Base-by-base conservation (phyloP, 2,888 invertebrate genomes). In the Lumbricus terrestris region DNA sequence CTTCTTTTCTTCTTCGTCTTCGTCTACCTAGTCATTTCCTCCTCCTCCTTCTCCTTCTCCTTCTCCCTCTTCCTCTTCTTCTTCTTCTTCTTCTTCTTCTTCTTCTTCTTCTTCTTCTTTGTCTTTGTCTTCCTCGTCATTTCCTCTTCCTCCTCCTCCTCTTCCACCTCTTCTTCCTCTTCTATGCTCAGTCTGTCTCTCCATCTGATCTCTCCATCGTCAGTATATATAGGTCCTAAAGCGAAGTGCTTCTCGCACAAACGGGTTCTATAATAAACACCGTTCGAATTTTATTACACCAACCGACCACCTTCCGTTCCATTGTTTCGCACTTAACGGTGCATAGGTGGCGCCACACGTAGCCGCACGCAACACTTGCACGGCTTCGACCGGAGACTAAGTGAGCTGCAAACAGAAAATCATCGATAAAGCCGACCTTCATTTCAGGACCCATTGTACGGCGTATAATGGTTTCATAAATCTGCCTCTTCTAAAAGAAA, bases 11-110 rank as follows among this genome's bases (percentile, higher is more conserved):
- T 54, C 54, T 29, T 29, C 29, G 3, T 54, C 54, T 54, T 29
- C 29, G 6, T 54, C 54, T 94, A 94, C 93, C 91, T 93, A 85
- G 2, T 23, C 85, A 23, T 6, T 33, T 2, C 34, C 33, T 85
- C 85, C 33, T 20, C 85, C 85, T 1, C 85, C 33, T 33, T 34
- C 33, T 33, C 33, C 33, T 85, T 34, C 85, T 85, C 85, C 33
- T 85, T 13, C 33, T 85, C 85, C 20, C 29, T 23, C 85, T 83
- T n/a, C 85, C 29, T n/a, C 29, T 83, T n/a, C 85, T 83, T n/a
- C 20, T 83, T n/a, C 29, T 83, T 23, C 20, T 83, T n/a, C 85
- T 13, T n/a, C 20, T 83, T n/a, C 29, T 83, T n/a, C 2, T 83
- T n/a, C 29, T 83, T 23, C 85, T 83, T 29, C 23, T n/a, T 37